A percentile compares a stretch with the other conserved stretches of the same genome.
These are phyloP conservation scores for Megaceryle alcyon DNA, from an alignment of 2,797 vertebrate species.

Conservation along the genomic window DNA sequence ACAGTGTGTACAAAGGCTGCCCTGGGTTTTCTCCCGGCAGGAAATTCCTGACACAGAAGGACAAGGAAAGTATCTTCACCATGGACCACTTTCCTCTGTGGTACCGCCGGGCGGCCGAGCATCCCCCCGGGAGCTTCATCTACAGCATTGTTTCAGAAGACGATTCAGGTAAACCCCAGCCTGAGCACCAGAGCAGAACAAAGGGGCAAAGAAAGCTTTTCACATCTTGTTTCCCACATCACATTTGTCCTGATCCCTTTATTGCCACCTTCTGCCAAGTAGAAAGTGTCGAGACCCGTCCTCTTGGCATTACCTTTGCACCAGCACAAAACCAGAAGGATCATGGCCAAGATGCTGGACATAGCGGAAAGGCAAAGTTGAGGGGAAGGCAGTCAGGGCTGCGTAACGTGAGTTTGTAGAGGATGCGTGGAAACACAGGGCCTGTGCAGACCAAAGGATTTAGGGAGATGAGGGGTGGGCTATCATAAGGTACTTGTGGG, in stretches of 20 bases:
- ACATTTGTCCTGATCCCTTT: rapidly evolving
- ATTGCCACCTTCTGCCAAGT: rapidly evolving
- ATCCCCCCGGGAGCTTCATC: conserved; percentile 88
- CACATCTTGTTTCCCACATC: background rate
- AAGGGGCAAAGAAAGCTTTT: background rate
- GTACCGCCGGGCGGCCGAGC: conserved; percentile 92
- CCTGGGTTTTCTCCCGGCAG: conserved; percentile 70
- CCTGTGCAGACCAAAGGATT: background rate
- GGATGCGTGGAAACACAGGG: background rate
- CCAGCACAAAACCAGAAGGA: background rate
- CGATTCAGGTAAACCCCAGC: conserved; percentile 79
- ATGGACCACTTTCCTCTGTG: conserved; percentile 95
- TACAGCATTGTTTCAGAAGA: conserved; percentile 87
- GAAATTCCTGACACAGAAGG: conserved; percentile 87
- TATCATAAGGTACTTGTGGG: background rate
- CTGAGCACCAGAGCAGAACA: background rate
- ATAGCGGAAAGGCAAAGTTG: background rate
- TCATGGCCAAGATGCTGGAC: no score
- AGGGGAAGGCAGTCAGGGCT: background rate
- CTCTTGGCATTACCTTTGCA: rapidly evolving
- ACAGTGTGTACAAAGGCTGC: rapidly evolving
- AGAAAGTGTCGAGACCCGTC: background rate
- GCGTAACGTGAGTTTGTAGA: background rate
- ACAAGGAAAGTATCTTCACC: conserved; percentile 92
- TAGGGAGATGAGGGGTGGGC: rapidly evolving